phyloP scores from a whole-genome alignment of 2,888 invertebrate species.

The Taphrorychus bicolor region DNA sequence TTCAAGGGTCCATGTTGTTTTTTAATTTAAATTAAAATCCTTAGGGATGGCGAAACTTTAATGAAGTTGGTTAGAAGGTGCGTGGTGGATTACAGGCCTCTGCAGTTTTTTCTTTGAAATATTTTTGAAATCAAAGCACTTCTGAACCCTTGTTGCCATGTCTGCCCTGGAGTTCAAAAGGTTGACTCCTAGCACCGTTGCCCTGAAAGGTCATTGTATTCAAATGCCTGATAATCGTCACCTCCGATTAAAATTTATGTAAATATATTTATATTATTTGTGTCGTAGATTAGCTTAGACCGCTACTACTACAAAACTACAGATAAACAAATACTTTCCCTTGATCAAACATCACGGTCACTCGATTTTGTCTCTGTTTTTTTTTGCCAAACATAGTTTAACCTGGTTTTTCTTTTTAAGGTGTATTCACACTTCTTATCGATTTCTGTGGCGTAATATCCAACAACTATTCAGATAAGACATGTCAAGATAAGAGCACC shows the following conservation, averaged over 20 bases:
- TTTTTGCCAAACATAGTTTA: no score
- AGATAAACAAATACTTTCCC: not conserved
- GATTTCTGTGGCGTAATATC: slow-evolving; percentile 3
- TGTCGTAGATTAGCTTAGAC: not conserved
- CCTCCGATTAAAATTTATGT: slow-evolving; percentile 5
- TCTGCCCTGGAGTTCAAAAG: not conserved
- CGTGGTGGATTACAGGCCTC: no score
- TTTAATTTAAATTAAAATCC: not conserved
- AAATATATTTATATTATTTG: slow-evolving; percentile 4
- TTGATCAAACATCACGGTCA: not conserved
- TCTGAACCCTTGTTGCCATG: no score
- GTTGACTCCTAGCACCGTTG: not conserved
- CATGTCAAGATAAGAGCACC: not conserved
- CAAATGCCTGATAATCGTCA: slow-evolving; percentile 3
- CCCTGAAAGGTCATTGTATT: slow-evolving; percentile 2
- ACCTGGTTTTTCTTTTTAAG: slow-evolving; percentile 3
- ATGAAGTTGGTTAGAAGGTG: no score
- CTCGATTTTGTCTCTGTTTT: not conserved
- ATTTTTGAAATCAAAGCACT: no score
- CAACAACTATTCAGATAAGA: slow-evolving; percentile 8
- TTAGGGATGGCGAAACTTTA: no score
- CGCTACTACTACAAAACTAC: not conserved
- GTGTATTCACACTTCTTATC: slow-evolving; percentile 4
- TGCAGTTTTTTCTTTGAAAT: no score
- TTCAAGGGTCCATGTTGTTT: not conserved